These are phyloP conservation scores for Oenanthe oenanthe DNA, from an alignment of 2,113 vertebrate species.

Conservation along the genomic window DNA sequence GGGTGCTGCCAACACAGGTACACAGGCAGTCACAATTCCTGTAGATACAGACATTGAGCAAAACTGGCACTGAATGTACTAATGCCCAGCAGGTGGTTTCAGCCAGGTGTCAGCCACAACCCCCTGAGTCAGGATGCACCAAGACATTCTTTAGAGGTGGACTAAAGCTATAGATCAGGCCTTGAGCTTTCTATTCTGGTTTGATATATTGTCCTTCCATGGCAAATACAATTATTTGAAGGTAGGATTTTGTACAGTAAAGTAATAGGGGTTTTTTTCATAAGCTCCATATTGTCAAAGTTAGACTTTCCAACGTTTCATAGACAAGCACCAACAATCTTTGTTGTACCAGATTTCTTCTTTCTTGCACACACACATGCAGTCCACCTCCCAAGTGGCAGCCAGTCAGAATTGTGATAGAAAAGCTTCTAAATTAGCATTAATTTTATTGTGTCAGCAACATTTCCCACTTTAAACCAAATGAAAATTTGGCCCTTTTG, in stretches of 20 bases:
- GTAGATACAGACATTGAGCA: not conserved
- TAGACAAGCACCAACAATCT: not conserved
- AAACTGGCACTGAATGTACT: not conserved
- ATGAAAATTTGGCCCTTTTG: not conserved
- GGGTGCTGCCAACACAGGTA: not conserved
- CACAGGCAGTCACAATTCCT: not conserved
- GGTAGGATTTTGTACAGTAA: not conserved
- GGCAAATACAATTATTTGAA: not conserved
- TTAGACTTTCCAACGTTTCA: not conserved
- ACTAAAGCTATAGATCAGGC: not conserved
- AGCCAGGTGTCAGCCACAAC: not conserved
- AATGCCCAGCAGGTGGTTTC: not conserved
- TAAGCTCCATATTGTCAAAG: not conserved
- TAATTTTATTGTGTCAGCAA: not conserved
- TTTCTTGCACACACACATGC: accelerated
- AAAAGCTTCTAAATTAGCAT: not conserved
- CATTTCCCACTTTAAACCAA: not conserved
- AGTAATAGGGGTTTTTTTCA: not conserved
- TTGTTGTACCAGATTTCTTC: not conserved
- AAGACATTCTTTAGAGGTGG: not conserved
- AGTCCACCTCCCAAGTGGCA: not conserved
- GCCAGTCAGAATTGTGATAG: not conserved
- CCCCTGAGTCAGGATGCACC: accelerated
- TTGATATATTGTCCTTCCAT: not conserved
- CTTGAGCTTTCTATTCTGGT: not conserved